Conservation (phyloP, 1,140 invertebrate genomes). For the Notospermus geniculatus region DNA sequence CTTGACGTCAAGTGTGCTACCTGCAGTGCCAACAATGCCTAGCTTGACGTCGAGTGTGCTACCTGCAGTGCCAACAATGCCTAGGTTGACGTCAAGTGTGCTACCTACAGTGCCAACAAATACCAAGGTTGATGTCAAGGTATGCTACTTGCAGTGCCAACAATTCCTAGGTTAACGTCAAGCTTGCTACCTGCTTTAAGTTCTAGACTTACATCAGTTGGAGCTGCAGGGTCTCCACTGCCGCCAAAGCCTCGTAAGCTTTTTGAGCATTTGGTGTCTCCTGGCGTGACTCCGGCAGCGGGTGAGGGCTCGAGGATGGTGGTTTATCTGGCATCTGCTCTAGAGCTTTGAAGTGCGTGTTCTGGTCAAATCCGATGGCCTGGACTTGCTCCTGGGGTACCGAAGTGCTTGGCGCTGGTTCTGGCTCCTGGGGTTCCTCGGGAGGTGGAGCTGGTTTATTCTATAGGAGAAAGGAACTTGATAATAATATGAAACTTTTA, state of each 20-base stretch:
- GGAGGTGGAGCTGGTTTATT: background rate
- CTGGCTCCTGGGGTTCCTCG: conserved; percentile 10
- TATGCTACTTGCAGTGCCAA: no score
- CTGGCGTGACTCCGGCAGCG: background rate
- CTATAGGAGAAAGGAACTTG: no score
- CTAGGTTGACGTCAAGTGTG: no score
- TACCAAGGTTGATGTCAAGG: no score
- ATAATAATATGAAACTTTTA: no score
- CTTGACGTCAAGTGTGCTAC: no score
- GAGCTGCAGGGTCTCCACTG: conserved; percentile 40
- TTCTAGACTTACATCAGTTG: conserved; percentile 47
- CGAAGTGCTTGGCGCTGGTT: background rate
- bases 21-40: no score
- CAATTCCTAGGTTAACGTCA: no score
- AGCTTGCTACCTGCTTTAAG: no score
- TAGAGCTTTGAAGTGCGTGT: conserved; percentile 39
- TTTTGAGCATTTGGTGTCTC: conserved; percentile 41
- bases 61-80: no score
- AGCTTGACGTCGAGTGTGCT: no score
- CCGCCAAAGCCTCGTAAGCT: conserved; percentile 45
- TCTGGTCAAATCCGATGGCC: conserved; percentile 44
- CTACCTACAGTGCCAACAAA: no score
- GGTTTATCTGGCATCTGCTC: conserved; percentile 25
- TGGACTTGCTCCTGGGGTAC: conserved; percentile 31
- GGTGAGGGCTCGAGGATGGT: background rate